Base-by-base conservation (phyloP, 2,888 invertebrate genomes). In the Ametastegia equiseti region DNA sequence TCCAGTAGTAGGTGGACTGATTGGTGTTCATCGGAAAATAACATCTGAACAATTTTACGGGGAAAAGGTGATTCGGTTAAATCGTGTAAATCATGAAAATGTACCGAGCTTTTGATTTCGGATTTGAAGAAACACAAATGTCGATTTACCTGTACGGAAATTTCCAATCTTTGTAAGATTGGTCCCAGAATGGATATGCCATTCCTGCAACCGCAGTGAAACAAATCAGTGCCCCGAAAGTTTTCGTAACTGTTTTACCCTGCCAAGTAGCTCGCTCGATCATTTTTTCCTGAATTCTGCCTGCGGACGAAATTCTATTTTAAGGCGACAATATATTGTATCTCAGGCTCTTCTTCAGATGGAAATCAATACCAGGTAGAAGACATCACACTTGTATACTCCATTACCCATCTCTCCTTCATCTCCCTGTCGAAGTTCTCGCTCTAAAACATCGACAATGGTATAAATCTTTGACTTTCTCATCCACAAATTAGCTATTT, bases 301-400 rank as follows among this genome's bases (percentile, higher is more conserved):
- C 81, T 15, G 82, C 33, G 71, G 82, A 82, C 42, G 80, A 80
- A 69, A 82, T 81, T 69, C 82, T 81, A 57, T 82, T 82, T 39
- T 33, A 57, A 65, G n/a, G 19, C 23, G 11, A 33, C 3, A 7
- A 47, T 47, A n/a, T 50, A 2, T 50, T n/a, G 7, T 50, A 5
- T 50, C 19, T 19, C 19, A n/a, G n/a, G n/a, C n/a, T 50, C 5
- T 50, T 50, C n/a, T 50, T 50, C 15, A 19, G 50, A n/a, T 50
- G 19, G 9, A n/a, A 47, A 63, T 63, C 4, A 63, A 0, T 63
- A 33, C 15, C 33, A 11, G 33, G 13, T 23, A 1, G 7, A 39
- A 67, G 67, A 11, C 19, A 11, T 7, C n/a, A 71, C 63, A n/a
- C 39, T 47, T 30, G n/a, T 45, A 65, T 13, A 45, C 7, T 23